Evolutionary conservation across 1,140 invertebrate species (phyloP).

Genomic region (Euborellia annulipes): DNA sequence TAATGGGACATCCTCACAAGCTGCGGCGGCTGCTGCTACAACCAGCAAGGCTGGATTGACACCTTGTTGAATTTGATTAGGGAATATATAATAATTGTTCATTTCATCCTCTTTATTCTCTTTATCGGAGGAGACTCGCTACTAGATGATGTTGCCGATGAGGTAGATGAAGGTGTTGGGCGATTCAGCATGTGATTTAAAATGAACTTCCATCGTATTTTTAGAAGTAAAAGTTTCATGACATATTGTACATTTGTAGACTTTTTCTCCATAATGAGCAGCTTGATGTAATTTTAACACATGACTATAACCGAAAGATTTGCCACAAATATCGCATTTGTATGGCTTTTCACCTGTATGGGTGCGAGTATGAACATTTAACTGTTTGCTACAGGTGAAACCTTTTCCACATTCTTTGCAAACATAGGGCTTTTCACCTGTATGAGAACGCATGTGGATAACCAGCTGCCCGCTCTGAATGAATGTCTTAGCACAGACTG

Average conservation of each 20-base stretch:
- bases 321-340: constrained; percentile 58
- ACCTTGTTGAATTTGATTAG: constrained; percentile 6
- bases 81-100: neutral
- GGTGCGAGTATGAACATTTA: constrained; percentile 71
- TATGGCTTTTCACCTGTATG: constrained; percentile 71
- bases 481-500: constrained; percentile 81
- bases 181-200: constrained; percentile 67
- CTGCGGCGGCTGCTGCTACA: constrained; percentile 26
- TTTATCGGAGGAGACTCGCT: constrained; percentile 26
- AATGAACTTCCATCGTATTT: constrained; percentile 76
- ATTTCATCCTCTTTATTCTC: constrained; percentile 25
- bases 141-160: constrained; percentile 23
- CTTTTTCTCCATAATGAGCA: constrained; percentile 81
- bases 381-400: constrained; percentile 78
- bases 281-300: constrained; percentile 36
- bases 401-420: constrained; percentile 74
- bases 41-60: constrained; percentile 33
- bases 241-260: constrained; percentile 81
- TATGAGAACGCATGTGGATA: constrained; percentile 74
- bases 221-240: constrained; percentile 77
- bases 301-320: constrained; percentile 51
- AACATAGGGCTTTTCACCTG: constrained; percentile 80
- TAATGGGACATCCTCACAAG: constrained; percentile 30
- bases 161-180: constrained; percentile 23
- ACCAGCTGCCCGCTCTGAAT: constrained; percentile 76